Base-by-base conservation (phyloP, 2,888 invertebrate species). In the Tetragonula carbonaria region DNA sequence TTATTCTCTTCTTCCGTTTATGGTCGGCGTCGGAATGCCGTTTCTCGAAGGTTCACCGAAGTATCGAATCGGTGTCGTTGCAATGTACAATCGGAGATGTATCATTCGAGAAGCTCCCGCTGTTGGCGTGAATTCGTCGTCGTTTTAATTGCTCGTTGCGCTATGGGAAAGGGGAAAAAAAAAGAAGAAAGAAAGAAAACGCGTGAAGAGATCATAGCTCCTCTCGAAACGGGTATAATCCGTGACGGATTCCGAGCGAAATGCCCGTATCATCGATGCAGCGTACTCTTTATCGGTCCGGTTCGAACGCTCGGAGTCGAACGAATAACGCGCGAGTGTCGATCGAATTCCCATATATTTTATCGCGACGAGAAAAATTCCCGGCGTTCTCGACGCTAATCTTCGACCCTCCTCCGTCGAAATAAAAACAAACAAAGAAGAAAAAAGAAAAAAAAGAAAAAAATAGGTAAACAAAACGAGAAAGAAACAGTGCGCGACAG, bases 281-380 rank as follows among this genome's bases (percentile, higher is more conserved):
- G 55, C 63, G 71, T 18, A 33, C 55, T 67, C 66, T 81, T 78
- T 81, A 78, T 78, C 81, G 78, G 8, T 14, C 6, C 23, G 8
- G 28, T 53, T n/a, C 62, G 55, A n/a, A 28, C 23, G 55, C 66
- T 66, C 59, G 13, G n/a, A 33, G 11, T 45, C 45, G 70, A 65
- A 72, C 45, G 53, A 78, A 72, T 72, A 80, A 75, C 80, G 65
- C 57, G 21, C 68, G 76, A 51, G 65, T 70, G 74, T 82, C 83
- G 77, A 82, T 82, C 76, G 75, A 75, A 55, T 82, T 83, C 77
- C 68, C 67, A 62, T 73, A 68, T 33, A 67, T 75, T 75, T 80
- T 45, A 76, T 68, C 72, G 78, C 55, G 74, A 62, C 33, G 63
- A 70, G 68, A 51, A 63, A 74, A 65, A 63, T 28, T 80, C 55